phyloP scores from a whole-genome alignment of 1,140 invertebrate genomes.

The Lasaia peninsularis region DNA sequence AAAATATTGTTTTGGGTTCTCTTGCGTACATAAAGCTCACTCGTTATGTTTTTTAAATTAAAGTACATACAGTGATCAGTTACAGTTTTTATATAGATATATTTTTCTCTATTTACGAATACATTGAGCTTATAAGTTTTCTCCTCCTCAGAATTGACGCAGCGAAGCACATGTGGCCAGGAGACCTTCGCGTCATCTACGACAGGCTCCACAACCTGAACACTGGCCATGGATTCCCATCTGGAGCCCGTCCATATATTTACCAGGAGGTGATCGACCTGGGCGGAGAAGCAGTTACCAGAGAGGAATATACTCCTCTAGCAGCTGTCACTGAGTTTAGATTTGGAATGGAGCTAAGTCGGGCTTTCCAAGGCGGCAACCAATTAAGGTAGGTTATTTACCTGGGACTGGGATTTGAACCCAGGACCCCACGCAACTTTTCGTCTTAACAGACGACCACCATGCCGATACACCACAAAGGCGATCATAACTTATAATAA shows the following conservation, averaged over 20 bases:
- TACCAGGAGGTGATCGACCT: constrained; percentile 91
- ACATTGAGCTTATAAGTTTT: too few relatives aligned
- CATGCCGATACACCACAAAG: too few relatives aligned
- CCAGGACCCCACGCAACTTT: too few relatives aligned
- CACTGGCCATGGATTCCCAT: constrained; percentile 78
- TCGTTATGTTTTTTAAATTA: too few relatives aligned
- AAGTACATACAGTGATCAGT: too few relatives aligned
- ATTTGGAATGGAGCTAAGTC: constrained; percentile 61
- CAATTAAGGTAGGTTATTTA: constrained; percentile 27
- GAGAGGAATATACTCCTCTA: constrained; percentile 81
- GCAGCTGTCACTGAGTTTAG: constrained; percentile 87
- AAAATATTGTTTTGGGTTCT: too few relatives aligned
- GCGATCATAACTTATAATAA: too few relatives aligned
- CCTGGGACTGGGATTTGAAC: too few relatives aligned
- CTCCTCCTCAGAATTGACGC: constrained; percentile 79
- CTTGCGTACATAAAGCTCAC: too few relatives aligned
- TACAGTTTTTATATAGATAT: too few relatives aligned
- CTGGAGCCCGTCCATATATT: constrained; percentile 80
- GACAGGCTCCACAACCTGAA: constrained; percentile 80
- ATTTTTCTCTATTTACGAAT: too few relatives aligned
- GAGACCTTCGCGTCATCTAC: constrained; percentile 82
- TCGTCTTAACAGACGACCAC: too few relatives aligned
- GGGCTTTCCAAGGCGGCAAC: constrained; percentile 49
- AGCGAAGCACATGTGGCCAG: constrained; percentile 90
- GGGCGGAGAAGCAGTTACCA: constrained; percentile 82